phyloP scores from a whole-genome alignment of 1,140 invertebrate species.

The Ips nitidus region DNA sequence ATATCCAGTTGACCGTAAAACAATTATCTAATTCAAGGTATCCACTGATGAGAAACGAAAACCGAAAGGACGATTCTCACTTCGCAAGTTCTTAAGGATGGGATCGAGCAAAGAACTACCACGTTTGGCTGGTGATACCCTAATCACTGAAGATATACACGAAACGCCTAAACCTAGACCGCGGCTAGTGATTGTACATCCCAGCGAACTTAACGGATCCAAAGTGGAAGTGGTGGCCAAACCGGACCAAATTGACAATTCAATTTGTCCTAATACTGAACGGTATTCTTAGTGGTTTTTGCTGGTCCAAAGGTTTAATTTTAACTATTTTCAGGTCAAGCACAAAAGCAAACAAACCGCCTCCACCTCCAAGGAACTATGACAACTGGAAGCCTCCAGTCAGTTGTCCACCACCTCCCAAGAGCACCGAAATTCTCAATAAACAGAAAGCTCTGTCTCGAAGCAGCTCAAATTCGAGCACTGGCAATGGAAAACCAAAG shows the following conservation, averaged over 20 bases:
- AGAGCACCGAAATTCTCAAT: slow-evolving; percentile 62
- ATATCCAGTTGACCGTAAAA: neutral
- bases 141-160: slow-evolving; percentile 57
- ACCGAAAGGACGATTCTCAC: slow-evolving; percentile 66
- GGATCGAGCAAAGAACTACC: slow-evolving; percentile 69
- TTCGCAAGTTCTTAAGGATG: slow-evolving; percentile 81
- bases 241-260: slow-evolving; percentile 52
- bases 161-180: slow-evolving; percentile 36
- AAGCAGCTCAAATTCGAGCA: slow-evolving; percentile 34
- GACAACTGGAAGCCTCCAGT: slow-evolving; percentile 62
- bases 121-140: slow-evolving; percentile 48
- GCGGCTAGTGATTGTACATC: slow-evolving; percentile 83
- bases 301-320: neutral
- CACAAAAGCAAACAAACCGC: slow-evolving; percentile 35
- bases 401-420: slow-evolving; percentile 64
- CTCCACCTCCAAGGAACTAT: slow-evolving; percentile 61
- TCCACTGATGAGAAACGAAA: slow-evolving; percentile 64
- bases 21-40: neutral
- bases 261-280: slow-evolving; percentile 46
- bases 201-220: slow-evolving; percentile 78
- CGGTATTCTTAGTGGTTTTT: slow-evolving; percentile 7
- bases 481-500: slow-evolving; percentile 46
- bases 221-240: slow-evolving; percentile 70
- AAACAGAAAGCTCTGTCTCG: slow-evolving; percentile 59
- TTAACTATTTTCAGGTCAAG: neutral